Evolutionary conservation across 2,113 vertebrate species (phyloP).

Genomic region (Proteles cristata): DNA sequence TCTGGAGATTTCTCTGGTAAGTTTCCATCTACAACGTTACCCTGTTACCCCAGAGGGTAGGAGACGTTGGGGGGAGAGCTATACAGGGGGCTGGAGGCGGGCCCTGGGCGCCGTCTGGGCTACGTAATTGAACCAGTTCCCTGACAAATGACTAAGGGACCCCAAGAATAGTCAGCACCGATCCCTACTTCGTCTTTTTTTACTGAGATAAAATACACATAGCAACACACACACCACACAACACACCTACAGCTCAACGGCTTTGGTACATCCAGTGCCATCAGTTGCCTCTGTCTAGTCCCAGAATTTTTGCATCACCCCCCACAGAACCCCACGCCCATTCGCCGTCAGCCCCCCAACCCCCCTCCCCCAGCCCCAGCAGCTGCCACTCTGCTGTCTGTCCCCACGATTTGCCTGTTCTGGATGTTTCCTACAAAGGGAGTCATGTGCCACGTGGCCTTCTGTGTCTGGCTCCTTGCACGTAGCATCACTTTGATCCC

Average conservation of each 20-base stretch:
- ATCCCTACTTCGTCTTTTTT: not conserved
- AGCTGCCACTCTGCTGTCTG: not conserved
- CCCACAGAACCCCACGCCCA: not conserved
- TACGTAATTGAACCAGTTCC: no score
- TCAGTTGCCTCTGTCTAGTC: not conserved
- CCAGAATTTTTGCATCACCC: not conserved
- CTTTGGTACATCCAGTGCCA: rapidly evolving
- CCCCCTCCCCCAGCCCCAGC: not conserved
- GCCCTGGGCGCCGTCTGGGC: not conserved
- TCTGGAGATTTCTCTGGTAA: not conserved
- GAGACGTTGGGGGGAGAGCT: not conserved
- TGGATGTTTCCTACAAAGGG: not conserved
- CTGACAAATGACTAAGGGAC: not conserved
- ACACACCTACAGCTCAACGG: not conserved
- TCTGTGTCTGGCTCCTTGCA: not conserved
- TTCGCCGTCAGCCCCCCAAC: not conserved
- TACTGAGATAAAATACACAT: not conserved
- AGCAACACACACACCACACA: not conserved
- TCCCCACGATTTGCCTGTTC: not conserved
- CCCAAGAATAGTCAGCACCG: rapidly evolving
- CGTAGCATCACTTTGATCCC: not conserved
- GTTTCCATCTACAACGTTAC: not conserved
- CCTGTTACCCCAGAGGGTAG: not conserved
- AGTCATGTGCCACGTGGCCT: not conserved
- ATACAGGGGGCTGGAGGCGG: rapidly evolving